Evolutionary conservation across 1,140 invertebrate species (phyloP).

Genomic region (Sarcophaga peregrina): DNA sequence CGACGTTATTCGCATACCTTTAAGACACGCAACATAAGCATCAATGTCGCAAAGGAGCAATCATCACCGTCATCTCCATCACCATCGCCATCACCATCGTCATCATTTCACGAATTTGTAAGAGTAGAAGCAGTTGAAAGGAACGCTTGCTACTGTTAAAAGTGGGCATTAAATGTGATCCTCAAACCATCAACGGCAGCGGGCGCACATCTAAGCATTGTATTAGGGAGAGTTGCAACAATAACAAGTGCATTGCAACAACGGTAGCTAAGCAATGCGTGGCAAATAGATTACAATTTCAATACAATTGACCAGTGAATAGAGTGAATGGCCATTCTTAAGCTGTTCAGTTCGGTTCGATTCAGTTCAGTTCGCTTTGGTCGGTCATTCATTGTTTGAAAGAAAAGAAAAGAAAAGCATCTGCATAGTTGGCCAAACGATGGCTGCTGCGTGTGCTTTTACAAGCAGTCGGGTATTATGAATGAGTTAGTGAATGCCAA

Average conservation of each 20-base stretch:
- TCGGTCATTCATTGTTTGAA: conserved; percentile 27
- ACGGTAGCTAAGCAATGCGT: conserved; percentile 44
- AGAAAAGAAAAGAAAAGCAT: neutral
- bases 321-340: conserved; percentile 1
- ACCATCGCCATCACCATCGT: neutral
- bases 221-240: neutral
- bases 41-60: conserved; percentile 41
- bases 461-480: too few relatives aligned
- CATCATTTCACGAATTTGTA: conserved; percentile 1
- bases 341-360: too few relatives aligned
- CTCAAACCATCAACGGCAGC: conserved; percentile 19
- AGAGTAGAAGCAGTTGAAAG: neutral
- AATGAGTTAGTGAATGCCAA: conserved; percentile 29
- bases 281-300: conserved; percentile 50
- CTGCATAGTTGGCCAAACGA: neutral
- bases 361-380: too few relatives aligned
- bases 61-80: conserved; percentile 32
- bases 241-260: neutral
- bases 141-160: conserved; percentile 26
- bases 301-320: conserved; percentile 35
- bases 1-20: conserved; percentile 37
- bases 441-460: neutral
- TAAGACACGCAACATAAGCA: conserved; percentile 40
- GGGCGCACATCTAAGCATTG: neutral
- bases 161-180: conserved; percentile 26